These are phyloP conservation scores for Seladonia tumulorum DNA, from an alignment of 2,888 invertebrate species.

Conservation along the genomic window DNA sequence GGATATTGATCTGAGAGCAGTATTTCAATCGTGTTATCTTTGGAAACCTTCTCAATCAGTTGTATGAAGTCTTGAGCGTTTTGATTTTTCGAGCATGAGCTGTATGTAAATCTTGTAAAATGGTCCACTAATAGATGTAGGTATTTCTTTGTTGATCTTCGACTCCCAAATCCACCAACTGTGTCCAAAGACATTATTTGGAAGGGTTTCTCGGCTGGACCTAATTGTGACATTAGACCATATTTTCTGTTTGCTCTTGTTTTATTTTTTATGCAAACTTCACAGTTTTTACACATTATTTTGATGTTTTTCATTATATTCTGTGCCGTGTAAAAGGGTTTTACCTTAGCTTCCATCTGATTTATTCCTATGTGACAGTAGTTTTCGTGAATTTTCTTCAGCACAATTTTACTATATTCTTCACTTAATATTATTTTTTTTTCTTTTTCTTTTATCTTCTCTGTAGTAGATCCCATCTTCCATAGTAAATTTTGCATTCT, in stretches of 20 bases:
- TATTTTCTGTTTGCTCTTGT: conserved; percentile 10
- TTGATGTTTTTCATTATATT: neutral
- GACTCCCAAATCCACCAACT: conserved; percentile 12
- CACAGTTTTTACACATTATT: conserved; percentile 2
- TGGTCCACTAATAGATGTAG: neutral
- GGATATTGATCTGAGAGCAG: conserved; percentile 4
- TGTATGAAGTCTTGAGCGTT: conserved; percentile 2
- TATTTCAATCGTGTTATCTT: neutral
- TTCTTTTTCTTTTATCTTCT: neutral
- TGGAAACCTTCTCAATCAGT: neutral
- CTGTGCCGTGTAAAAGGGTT: conserved; percentile 4
- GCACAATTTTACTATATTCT: neutral
- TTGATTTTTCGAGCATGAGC: conserved; percentile 2
- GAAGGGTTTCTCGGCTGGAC: neutral
- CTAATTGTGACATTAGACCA: conserved; percentile 12
- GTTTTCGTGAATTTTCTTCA: conserved; percentile 4
- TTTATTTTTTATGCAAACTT: conserved; percentile 11
- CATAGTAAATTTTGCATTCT: no score
- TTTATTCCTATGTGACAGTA: conserved; percentile 8
- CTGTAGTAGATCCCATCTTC: no score
- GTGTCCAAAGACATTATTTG: conserved; percentile 11
- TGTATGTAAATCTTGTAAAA: neutral
- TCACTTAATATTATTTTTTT: neutral
- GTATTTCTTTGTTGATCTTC: conserved; percentile 13
- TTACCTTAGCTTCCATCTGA: conserved; percentile 4